phyloP scores from a whole-genome alignment of 2,797 vertebrate species.

The Mastacembelus armatus region DNA sequence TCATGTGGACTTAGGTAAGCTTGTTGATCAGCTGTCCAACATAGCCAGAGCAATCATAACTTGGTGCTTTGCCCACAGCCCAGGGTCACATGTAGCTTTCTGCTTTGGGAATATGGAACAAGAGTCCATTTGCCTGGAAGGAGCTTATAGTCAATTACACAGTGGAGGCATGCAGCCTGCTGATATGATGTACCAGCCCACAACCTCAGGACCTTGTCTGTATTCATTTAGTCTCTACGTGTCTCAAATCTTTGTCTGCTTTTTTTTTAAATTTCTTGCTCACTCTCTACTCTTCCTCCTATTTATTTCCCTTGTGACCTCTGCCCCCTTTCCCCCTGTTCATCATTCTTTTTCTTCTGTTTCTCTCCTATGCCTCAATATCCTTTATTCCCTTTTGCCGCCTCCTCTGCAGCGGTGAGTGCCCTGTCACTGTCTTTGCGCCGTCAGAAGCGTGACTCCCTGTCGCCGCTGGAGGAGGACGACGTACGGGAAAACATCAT shows the following conservation, averaged over 20 bases:
- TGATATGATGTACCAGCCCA: constrained; percentile 73
- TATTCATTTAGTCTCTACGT: constrained; percentile 61
- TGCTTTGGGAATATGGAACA: constrained; percentile 42
- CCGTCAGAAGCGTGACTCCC: constrained; percentile 89
- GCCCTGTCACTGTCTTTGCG: constrained; percentile 90
- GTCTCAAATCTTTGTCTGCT: constrained; percentile 67
- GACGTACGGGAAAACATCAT: constrained; percentile 95
- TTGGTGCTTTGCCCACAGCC: constrained; percentile 29
- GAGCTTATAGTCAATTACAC: constrained; percentile 72
- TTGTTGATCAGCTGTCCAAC: constrained; percentile 13
- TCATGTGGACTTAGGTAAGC: constrained; percentile 20
- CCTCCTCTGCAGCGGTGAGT: constrained; percentile 78
- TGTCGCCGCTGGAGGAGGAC: constrained; percentile 91
- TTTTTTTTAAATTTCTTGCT: constrained; percentile 41
- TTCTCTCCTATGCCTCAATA: constrained; percentile 51
- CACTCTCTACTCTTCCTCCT: constrained; percentile 42
- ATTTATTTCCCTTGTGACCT: constrained; percentile 71
- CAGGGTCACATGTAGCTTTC: constrained; percentile 49
- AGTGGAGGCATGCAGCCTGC: constrained; percentile 67
- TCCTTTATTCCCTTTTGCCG: constrained; percentile 13
- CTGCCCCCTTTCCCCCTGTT: constrained; percentile 43
- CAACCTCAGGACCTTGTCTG: constrained; percentile 65
- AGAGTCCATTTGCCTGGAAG: constrained; percentile 67
- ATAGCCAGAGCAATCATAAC: constrained; percentile 4
- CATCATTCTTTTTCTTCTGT: constrained; percentile 60